Percentiles rank a stretch among this genome's conserved stretches.
Evolutionary conservation across 2,888 invertebrate genomes (phyloP).

Genomic region (Hyposoter didymator): DNA sequence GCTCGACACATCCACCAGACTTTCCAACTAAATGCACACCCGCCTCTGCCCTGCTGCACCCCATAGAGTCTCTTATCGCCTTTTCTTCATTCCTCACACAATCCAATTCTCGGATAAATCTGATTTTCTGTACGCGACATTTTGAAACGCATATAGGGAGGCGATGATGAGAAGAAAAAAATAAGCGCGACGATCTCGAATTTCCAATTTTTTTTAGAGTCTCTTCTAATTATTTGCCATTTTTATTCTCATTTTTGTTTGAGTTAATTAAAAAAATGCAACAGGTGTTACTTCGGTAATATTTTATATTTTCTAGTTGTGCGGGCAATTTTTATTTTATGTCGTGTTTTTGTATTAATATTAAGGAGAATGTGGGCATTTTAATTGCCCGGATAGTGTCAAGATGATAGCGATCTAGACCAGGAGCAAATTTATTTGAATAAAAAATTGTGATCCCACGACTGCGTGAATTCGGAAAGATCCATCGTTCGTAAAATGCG

Average conservation of each 20-base stretch:
- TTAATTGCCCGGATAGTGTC: constrained; percentile 7
- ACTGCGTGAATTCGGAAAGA: no score
- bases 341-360: neutral
- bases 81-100: constrained; percentile 16
- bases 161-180: neutral
- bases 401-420: neutral
- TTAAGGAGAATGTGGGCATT: constrained; percentile 13
- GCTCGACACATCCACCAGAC: constrained; percentile 38
- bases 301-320: neutral
- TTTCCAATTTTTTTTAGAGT: neutral
- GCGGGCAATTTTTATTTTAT: neutral
- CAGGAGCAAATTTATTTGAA: constrained; percentile 2
- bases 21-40: neutral
- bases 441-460: neutral
- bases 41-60: neutral
- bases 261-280: neutral
- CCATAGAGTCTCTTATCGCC: neutral
- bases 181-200: neutral
- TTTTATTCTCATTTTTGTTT: neutral
- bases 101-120: neutral
- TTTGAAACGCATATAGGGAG: neutral
- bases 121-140: neutral
- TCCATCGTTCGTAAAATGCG: neutral
- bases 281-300: neutral
- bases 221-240: neutral